Evolutionary conservation across 35 echinoderm and acorn worm genomes (phyloP).

Genomic region (Holothuria glaberrima): DNA sequence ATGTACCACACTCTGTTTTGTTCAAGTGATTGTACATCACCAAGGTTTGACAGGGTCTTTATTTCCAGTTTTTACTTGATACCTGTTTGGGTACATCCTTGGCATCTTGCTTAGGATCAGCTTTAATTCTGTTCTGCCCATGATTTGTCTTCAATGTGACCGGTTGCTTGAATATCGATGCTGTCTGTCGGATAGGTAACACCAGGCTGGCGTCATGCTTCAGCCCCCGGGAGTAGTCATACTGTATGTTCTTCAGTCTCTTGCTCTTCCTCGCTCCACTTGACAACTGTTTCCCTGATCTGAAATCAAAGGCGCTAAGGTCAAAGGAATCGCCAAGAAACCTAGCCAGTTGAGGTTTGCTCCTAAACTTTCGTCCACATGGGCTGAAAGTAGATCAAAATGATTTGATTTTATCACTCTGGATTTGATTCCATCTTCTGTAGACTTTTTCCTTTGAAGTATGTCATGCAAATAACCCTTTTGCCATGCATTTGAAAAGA

Average conservation of each 20-base stretch:
- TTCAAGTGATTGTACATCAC: too few relatives aligned
- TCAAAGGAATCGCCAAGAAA: slow-evolving; percentile 94
- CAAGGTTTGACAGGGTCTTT: too few relatives aligned
- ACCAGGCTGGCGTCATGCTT: slow-evolving; percentile 88
- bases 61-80: neutral
- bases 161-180: slow-evolving; percentile 98
- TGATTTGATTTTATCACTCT: slow-evolving; percentile 20
- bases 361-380: slow-evolving; percentile 94
- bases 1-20: too few relatives aligned
- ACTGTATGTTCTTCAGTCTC: slow-evolving; percentile 89
- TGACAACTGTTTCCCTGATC: slow-evolving; percentile 86
- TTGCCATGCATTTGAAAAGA: neutral
- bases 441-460: neutral
- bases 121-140: slow-evolving; percentile 76
- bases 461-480: neutral
- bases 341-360: slow-evolving; percentile 96
- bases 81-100: slow-evolving; percentile 99
- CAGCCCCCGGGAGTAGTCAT: slow-evolving; percentile 92
- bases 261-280: slow-evolving; percentile 91
- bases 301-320: slow-evolving; percentile 97
- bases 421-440: neutral
- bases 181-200: slow-evolving; percentile 94
- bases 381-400: slow-evolving; percentile 74
- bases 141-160: slow-evolving; percentile 92
- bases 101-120: slow-evolving; percentile 94